phyloP scores from a whole-genome alignment of 2,797 vertebrate species.

The Odontamblyopus lacepedii region DNA sequence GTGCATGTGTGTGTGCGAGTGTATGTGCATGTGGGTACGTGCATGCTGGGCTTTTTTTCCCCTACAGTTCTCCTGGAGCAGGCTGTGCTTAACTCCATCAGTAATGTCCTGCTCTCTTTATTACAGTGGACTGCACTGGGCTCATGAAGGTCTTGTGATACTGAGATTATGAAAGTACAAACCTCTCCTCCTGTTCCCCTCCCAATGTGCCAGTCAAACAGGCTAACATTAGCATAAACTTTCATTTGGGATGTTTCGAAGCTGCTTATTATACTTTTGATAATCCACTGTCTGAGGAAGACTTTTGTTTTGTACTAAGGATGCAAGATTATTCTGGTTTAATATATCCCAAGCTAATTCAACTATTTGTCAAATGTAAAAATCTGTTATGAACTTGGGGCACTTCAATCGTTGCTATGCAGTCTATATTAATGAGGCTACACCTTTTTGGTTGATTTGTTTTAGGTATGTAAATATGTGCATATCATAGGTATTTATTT shows the following conservation, averaged over 20 bases:
- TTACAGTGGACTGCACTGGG: conserved; percentile 32
- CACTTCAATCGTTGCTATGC: not conserved
- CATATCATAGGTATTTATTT: too few relatives aligned
- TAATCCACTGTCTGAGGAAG: not conserved
- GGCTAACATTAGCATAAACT: not conserved
- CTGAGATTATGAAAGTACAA: conserved; percentile 32
- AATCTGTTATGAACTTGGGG: not conserved
- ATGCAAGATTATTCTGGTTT: not conserved
- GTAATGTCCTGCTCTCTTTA: conserved; percentile 62
- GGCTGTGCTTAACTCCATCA: conserved; percentile 49
- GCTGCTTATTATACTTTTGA: not conserved
- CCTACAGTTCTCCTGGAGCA: conserved; percentile 49
- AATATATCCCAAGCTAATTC: not conserved
- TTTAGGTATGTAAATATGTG: too few relatives aligned
- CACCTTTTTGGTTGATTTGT: too few relatives aligned
- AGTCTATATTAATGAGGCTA: not conserved
- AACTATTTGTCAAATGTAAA: not conserved
- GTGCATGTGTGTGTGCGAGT: conserved; percentile 22
- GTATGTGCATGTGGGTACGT: conserved; percentile 25
- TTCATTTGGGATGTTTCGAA: conserved; percentile 2
- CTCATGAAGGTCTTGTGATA: conserved; percentile 45
- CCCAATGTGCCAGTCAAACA: conserved; percentile 27
- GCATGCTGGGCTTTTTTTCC: conserved; percentile 69
- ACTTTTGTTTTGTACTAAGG: not conserved
- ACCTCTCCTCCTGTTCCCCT: conserved; percentile 10